Conservation (phyloP, 2,113 vertebrate species). For the Bettongia penicillata region DNA sequence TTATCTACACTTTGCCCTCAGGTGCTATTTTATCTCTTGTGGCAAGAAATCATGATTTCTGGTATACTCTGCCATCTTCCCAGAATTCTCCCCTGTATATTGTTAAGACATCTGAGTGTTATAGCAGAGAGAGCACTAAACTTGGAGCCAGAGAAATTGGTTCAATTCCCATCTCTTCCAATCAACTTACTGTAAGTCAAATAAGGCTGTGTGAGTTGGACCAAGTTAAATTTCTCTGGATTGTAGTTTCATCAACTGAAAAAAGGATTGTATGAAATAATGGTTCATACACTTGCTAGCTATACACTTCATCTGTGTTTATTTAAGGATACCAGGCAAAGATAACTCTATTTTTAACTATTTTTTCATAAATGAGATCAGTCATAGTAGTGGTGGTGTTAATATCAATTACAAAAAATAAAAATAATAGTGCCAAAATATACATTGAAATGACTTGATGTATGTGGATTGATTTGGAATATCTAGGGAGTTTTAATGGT, state of each 20-base stretch:
- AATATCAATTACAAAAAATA: background rate
- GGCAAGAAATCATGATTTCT: too few relatives aligned
- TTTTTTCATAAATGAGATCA: conserved; percentile 57
- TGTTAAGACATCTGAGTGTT: background rate
- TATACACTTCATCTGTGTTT: conserved; percentile 13
- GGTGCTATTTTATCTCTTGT: too few relatives aligned
- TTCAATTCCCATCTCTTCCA: background rate
- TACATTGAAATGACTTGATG: conserved; percentile 56
- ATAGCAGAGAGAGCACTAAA: background rate
- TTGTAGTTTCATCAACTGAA: background rate
- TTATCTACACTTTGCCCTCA: too few relatives aligned
- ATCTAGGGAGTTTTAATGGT: too few relatives aligned
- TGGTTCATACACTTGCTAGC: background rate
- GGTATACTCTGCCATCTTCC: too few relatives aligned
- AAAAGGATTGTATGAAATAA: background rate
- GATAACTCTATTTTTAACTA: conserved; percentile 67
- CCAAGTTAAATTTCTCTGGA: background rate
- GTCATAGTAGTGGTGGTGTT: background rate
- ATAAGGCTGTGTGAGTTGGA: background rate
- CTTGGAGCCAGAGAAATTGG: background rate
- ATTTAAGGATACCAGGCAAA: conserved; percentile 58
- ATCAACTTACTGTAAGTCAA: background rate
- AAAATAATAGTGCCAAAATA: conserved; percentile 49
- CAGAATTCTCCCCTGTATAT: background rate
- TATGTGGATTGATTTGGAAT: background rate